Base-by-base conservation (phyloP, 53 echinoderm and acorn worm species). In the Luidia sarsii region DNA sequence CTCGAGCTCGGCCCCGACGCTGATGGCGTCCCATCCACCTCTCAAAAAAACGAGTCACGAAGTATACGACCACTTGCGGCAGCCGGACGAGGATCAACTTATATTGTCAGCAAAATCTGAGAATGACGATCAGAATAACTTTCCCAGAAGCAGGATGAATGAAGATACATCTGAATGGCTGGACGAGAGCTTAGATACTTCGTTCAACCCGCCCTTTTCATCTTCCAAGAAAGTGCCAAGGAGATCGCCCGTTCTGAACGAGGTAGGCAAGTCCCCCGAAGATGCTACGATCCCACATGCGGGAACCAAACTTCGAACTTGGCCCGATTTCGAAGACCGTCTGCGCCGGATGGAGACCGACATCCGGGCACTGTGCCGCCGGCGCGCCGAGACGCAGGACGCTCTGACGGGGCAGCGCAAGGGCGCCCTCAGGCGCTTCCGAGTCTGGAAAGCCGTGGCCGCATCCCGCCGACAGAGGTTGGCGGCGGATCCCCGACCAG, bases 371-470 rank as follows among this genome's bases (percentile, higher is more conserved):
- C 33, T 72, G 18, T 23, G 29, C 51, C n/a, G 16, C 11, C 39
- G 45, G 30, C 77, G 32, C 45, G 59, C 46, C 28, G 77, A 61
- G 21, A 84, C 51, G 21, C 34, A 15, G 65, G 34, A 0, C 39
- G 4, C 48, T 27, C 35, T 64, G 4, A n/a, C 62, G 27, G 36
- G 30, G 4, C 19, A 31, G 20, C 84, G 68, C 2, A 72, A 73
- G 34, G 37, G 73, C 35, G 84, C 73, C 37, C 30, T 63, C 29
- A 72, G 65, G 53, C 64, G 73, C 51, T 84, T 72, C 52, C 49
- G 84, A 20, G 39, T 84, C 2, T 84, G 84, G 84, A 84, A 68
- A 39, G 84, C 72, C 14, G n/a, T 84, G 25, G 53, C 34, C 16
- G 25, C 54, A 14, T 72, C 72, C 49, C 72, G 21, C 14, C n/a